Percentiles rank a stretch among this genome's conserved stretches.
phyloP scores from a whole-genome alignment of 2,888 invertebrate species.

The Drosophila flavopinicola region DNA sequence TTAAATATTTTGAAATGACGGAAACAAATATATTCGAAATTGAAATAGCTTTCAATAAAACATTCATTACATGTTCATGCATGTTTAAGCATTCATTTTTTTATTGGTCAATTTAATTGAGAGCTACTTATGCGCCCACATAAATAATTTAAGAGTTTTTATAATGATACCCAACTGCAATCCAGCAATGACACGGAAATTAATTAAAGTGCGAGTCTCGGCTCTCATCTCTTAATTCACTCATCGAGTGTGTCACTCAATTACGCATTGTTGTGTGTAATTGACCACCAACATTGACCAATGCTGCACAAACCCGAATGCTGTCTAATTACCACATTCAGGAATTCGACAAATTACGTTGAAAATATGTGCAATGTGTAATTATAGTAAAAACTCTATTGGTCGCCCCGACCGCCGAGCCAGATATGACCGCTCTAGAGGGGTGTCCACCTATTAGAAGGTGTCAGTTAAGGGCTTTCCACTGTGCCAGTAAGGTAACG shows the following conservation, averaged over 20 bases:
- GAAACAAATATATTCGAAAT: conserved; percentile 1
- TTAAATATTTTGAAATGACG: background rate
- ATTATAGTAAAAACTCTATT: conserved; percentile 12
- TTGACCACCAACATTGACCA: conserved; percentile 45
- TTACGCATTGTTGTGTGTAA: conserved; percentile 39
- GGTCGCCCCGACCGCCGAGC: too few species aligned
- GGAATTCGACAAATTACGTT: conserved; percentile 20
- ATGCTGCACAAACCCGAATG: conserved; percentile 27
- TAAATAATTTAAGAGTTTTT: conserved; percentile 16
- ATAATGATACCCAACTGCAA: conserved; percentile 1
- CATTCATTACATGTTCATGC: background rate
- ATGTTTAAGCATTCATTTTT: background rate
- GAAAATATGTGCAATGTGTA: conserved; percentile 4
- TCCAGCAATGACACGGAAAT: conserved; percentile 20
- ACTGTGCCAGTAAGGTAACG: too few species aligned
- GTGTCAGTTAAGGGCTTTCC: too few species aligned
- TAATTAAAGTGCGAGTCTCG: conserved; percentile 18
- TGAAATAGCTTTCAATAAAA: conserved; percentile 3
- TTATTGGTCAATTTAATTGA: conserved; percentile 1
- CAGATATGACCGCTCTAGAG: too few species aligned
- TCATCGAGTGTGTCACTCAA: conserved; percentile 41
- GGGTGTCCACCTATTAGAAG: too few species aligned
- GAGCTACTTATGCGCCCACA: background rate
- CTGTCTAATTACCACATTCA: conserved; percentile 46
- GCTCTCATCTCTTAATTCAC: conserved; percentile 27